Percentiles rank a stretch among this genome's conserved stretches.
phyloP scores from a whole-genome alignment of 1,140 invertebrate genomes.

The Lysiphlebus fabarum region DNA sequence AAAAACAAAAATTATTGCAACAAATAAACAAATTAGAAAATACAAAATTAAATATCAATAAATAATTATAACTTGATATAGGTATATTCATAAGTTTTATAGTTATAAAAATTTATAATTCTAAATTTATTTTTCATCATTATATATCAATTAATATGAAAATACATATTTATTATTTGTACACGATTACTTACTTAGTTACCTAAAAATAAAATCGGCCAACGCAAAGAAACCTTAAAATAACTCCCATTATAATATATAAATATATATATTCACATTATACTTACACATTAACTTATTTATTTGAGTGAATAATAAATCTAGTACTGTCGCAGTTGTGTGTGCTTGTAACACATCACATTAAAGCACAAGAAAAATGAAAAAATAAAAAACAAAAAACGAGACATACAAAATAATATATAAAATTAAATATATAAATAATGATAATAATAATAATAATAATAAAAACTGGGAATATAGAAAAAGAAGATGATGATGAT shows the following conservation, averaged over 20 bases:
- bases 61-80: too few species aligned
- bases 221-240: constrained; percentile 32
- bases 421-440: constrained; percentile 11
- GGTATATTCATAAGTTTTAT: too few species aligned
- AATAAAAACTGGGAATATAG: constrained; percentile 26
- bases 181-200: too few species aligned
- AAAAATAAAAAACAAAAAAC: constrained; percentile 5
- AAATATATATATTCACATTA: too few species aligned
- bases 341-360: constrained; percentile 17
- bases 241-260: too few species aligned
- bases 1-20: constrained; percentile 5
- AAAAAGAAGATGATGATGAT: not conserved
- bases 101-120: too few species aligned
- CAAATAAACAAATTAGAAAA: not conserved
- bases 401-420: constrained; percentile 9
- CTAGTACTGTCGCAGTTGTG: constrained; percentile 18
- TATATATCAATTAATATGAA: too few species aligned
- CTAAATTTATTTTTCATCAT: too few species aligned
- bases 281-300: not conserved
- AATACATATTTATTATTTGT: too few species aligned
- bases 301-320: constrained; percentile 28
- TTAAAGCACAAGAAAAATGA: constrained; percentile 12
- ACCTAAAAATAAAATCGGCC: constrained; percentile 49
- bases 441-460: constrained; percentile 4
- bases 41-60: not conserved